Percentiles rank a stretch among this genome's conserved stretches.
These are phyloP conservation scores for Echinarachnius parma DNA, from an alignment of 53 echinoderm and acorn worm species.

Conservation along the genomic window DNA sequence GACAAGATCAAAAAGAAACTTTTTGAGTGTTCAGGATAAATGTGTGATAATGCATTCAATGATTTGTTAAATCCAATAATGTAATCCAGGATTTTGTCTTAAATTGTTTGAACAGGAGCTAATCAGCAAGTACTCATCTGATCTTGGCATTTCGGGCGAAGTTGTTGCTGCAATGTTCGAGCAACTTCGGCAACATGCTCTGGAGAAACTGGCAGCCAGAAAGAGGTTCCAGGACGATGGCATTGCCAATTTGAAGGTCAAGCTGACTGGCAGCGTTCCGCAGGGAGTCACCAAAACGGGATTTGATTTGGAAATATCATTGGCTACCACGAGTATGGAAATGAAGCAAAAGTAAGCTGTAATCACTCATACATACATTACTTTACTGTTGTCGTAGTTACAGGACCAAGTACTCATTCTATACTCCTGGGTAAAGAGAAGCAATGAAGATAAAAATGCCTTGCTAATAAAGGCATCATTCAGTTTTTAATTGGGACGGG, in stretches of 20 bases:
- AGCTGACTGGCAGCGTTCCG: slow-evolving; percentile 60
- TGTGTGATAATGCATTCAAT: too few relatives aligned
- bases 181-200: slow-evolving; percentile 77
- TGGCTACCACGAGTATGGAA: slow-evolving; percentile 57
- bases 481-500: too few relatives aligned
- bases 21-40: too few relatives aligned
- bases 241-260: slow-evolving; percentile 76
- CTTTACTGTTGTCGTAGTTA: too few relatives aligned
- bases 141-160: slow-evolving; percentile 46
- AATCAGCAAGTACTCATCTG: slow-evolving; percentile 46
- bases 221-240: slow-evolving; percentile 58
- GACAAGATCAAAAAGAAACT: too few relatives aligned
- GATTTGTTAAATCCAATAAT: too few relatives aligned
- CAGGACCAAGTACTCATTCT: too few relatives aligned
- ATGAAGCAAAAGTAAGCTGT: slow-evolving; percentile 74
- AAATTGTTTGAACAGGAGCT: slow-evolving; percentile 57
- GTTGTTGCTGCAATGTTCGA: slow-evolving; percentile 64
- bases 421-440: too few relatives aligned
- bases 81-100: too few relatives aligned
- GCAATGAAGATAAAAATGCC: too few relatives aligned
- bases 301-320: slow-evolving; percentile 58
- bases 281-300: neutral
- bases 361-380: too few relatives aligned
- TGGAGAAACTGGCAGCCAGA: slow-evolving; percentile 71
- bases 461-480: too few relatives aligned